A percentile compares a stretch with the other conserved stretches of the same genome.
Evolutionary conservation across 2,113 vertebrate genomes (phyloP).

Genomic region (Pseudolaguvia tuberculata): DNA sequence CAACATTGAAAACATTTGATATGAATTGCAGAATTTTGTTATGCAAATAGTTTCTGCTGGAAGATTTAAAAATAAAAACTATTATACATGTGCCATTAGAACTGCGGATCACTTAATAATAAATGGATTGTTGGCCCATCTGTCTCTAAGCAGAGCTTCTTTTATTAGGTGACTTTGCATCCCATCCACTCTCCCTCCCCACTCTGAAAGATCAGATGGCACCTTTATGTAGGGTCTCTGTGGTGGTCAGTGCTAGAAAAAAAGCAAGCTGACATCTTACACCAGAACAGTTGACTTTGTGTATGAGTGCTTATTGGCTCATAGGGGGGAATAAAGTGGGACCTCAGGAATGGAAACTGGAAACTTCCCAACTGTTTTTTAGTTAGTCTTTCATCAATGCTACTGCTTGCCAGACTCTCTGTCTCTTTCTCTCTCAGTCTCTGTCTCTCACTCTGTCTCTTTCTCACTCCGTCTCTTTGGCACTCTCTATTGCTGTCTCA

Average conservation of each 20-base stretch:
- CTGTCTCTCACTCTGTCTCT: too few species aligned
- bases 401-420: constrained; percentile 48
- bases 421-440: constrained; percentile 35
- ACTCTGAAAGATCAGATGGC: constrained; percentile 34
- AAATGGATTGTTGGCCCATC: constrained; percentile 1
- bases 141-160: constrained; percentile 47
- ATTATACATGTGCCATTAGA: too few species aligned
- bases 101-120: too few species aligned
- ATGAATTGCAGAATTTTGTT: not conserved
- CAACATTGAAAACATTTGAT: not conserved
- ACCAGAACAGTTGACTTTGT: constrained; percentile 3
- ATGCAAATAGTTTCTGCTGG: not conserved
- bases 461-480: too few species aligned
- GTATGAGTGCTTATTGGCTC: not conserved
- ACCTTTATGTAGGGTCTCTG: constrained; percentile 27
- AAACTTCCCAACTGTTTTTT: constrained; percentile 8
- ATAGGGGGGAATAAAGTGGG: not conserved
- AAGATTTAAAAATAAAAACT: too few species aligned
- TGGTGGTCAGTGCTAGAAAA: constrained; percentile 9
- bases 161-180: constrained; percentile 50
- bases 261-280: constrained; percentile 18
- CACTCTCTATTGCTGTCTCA: too few species aligned
- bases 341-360: constrained; percentile 5
- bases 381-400: constrained; percentile 1
- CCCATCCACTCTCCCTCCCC: not conserved